Evolutionary conservation across 2,888 invertebrate genomes (phyloP).

Genomic region (Desoria tigrina): DNA sequence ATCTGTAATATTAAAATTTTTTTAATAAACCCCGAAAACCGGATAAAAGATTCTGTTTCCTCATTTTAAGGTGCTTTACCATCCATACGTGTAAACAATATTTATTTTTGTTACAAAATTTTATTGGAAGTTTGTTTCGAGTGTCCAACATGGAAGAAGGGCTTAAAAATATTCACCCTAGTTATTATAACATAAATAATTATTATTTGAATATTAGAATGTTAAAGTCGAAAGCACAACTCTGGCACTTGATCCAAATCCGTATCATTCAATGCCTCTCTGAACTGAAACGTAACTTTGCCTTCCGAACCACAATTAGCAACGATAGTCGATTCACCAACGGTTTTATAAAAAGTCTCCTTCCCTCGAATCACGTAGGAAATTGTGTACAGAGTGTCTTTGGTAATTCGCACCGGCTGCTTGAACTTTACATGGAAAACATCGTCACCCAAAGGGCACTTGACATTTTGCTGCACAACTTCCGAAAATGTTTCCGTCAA

Average conservation of each 20-base stretch:
- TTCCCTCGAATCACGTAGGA: conserved; percentile 47
- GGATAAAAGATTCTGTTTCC: too few species aligned
- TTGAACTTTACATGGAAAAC: conserved; percentile 49
- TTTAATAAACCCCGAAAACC: too few species aligned
- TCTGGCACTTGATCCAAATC: conserved; percentile 50
- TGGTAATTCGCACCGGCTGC: conserved; percentile 42
- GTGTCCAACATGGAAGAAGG: too few species aligned
- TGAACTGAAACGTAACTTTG: conserved; percentile 38
- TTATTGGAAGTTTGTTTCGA: too few species aligned
- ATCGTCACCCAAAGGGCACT: conserved; percentile 33
- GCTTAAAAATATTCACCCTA: too few species aligned
- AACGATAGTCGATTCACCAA: conserved; percentile 39
- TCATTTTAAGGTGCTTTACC: too few species aligned
- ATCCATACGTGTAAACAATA: too few species aligned
- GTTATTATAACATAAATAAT: too few species aligned
- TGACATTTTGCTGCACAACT: conserved; percentile 35
- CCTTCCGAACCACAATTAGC: conserved; percentile 38
- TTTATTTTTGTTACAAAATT: too few species aligned
- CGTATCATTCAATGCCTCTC: conserved; percentile 40
- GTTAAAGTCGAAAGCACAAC: conserved; percentile 44
- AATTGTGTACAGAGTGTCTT: conserved; percentile 46
- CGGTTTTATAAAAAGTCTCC: conserved; percentile 48
- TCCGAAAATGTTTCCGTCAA: conserved; percentile 42
- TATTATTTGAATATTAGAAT: too few species aligned
- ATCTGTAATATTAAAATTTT: too few species aligned